Evolutionary conservation across 1,140 invertebrate genomes (phyloP), one percentile per base, ranked within the genome.

Genomic region (Hylaeus volcanicus): DNA sequence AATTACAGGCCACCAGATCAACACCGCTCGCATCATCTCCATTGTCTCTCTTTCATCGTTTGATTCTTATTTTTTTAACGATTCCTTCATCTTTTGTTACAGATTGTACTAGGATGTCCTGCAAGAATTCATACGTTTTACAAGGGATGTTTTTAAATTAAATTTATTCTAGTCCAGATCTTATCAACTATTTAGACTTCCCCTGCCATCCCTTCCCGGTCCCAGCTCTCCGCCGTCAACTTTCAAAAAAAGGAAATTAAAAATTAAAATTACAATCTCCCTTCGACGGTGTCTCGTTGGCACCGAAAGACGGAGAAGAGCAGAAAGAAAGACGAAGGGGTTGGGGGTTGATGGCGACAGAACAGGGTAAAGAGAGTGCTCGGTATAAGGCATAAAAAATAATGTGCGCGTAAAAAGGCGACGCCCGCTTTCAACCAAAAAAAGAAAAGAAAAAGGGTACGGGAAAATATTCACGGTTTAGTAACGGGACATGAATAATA

Each of bases 181-280:
- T 79, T 76, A 85, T 88, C 55, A 86, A 88, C 64, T 82, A 84
- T 86, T 88, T 86, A 86, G 58, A 53, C 41, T 11, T 26, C 26
- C 51, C 51, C 8, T 64, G 9, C 39, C 5, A 0, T 37, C 48
- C 1, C 9, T 14, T 9, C 26, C 39, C 5, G 2, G 60, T 61
- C 26, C 3, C 39, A 1, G n/a, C 14, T 53, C 58, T 26, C 26
- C 14, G 43, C 78, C 48, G 55, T 51, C 58, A 15, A 4, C 15
- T 11, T 64, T 14, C 60, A 66, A 12, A 81, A 83, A 78, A 48
- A 88, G 75, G 87, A 74, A 78, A 88, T 88, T 83, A 88, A 88
- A 89, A 88, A 89, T 89, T 89, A 86, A 89, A 84, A 84, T 89
- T 79, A 79, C 88, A 88, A 89, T 88, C 86, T 87, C 83, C 79